Base-by-base conservation (phyloP, 1,140 invertebrate species). In the Anagrus nilaparvatae region DNA sequence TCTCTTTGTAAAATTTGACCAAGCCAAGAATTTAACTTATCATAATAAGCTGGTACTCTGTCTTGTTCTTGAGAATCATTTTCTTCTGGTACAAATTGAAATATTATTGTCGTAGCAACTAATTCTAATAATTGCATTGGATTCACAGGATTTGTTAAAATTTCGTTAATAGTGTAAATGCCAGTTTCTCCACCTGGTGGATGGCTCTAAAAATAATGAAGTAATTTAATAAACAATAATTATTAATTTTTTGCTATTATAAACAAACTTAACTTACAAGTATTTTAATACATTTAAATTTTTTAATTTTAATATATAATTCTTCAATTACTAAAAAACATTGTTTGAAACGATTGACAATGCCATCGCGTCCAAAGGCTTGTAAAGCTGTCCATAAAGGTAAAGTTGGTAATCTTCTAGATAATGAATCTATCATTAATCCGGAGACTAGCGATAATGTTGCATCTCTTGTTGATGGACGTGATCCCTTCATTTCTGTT, bases 21-120 rank as follows among this genome's bases (percentile, higher is more conserved):
- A 3, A 97, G 67, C 93, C 89, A 95, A 1, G 86, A 88, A 70
- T 95, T 95, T 0, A 94, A 71, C 56, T 90, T 90, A 65, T 94
- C 84, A 59, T 84, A 92, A 63, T 94, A 90, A 4, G 77, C 72
- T 17, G 82, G 77, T 12, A 82, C 77, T 47, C 74, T 70, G 47
- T 73, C 67, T 13, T 62, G 51, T 5, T 57, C 47, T 46, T 72
- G 64, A 17, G 60, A 49, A 44, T 76, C 72, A 2, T 59, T 56
- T 16, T 71, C 63, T 34, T 77, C 68, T 1, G 83, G 82, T 40
- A 81, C 75, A 60, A 92, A 96, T 67, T 90, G 88, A 65, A 94
- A 94, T 27, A 91, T 84, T 23, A 94, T 78, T 37, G 84, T 82
- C 44, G 84, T 82, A 3, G 81, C 80, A 20, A 87, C 81, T 14